phyloP scores from a whole-genome alignment of 2,113 vertebrate genomes.

The Thamnaconus septentrionalis region DNA sequence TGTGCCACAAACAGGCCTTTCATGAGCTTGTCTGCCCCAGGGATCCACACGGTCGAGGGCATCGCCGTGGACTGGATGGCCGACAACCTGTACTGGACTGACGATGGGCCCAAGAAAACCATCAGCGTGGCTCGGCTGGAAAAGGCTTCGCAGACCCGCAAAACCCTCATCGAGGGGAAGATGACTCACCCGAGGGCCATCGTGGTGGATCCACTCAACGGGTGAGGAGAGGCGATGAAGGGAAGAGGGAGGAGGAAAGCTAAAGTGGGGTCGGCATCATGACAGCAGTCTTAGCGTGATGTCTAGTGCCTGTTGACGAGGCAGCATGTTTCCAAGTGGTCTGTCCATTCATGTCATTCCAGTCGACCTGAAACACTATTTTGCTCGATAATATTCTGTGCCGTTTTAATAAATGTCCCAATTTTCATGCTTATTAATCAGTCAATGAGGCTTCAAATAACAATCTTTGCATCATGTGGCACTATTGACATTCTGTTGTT shows the following conservation, averaged over 20 bases:
- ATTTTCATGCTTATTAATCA: no score
- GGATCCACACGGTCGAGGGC: conserved; percentile 95
- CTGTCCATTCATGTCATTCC: no score
- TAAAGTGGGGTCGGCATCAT: neutral
- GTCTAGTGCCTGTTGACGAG: neutral
- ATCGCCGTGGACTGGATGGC: conserved; percentile 99
- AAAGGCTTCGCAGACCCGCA: conserved; percentile 92
- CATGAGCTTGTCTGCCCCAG: conserved; percentile 64
- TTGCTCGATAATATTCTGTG: no score
- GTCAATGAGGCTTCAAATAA: no score
- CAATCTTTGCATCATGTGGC: no score
- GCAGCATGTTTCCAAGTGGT: no score
- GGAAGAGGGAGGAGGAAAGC: neutral
- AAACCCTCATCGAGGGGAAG: conserved; percentile 93
- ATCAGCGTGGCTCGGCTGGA: conserved; percentile 96
- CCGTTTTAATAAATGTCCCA: no score
- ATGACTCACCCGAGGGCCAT: conserved; percentile 97
- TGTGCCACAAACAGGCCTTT: neutral
- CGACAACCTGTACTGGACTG: conserved; percentile 96
- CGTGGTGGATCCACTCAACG: conserved; percentile 92
- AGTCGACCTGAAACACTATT: no score
- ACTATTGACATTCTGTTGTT: no score
- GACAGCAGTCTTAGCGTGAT: neutral
- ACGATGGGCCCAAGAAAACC: conserved; percentile 96
- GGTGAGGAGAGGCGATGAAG: conserved; percentile 72